A percentile compares a stretch with the other conserved stretches of the same genome.
These are phyloP conservation scores for Pyrrhura leucotis DNA, from an alignment of 2,797 vertebrate species.

Conservation along the genomic window DNA sequence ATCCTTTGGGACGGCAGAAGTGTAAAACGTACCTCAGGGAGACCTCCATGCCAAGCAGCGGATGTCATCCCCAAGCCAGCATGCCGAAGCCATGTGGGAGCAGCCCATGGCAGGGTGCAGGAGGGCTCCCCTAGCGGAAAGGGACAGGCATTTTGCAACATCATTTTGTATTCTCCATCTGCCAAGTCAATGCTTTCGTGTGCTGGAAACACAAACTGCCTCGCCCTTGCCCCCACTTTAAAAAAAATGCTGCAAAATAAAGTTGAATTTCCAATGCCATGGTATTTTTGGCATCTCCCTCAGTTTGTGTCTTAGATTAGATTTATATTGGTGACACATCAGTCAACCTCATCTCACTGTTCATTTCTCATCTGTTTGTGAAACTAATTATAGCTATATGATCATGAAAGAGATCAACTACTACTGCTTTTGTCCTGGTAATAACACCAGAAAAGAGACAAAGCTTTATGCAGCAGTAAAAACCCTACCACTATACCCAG, in stretches of 20 bases:
- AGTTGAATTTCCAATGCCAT: neutral
- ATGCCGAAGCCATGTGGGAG: fast-evolving
- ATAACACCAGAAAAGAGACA: neutral
- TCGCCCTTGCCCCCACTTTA: fast-evolving
- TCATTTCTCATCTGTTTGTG: neutral
- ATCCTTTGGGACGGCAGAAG: neutral
- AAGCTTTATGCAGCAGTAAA: neutral
- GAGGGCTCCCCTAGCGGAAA: neutral
- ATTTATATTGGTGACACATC: slow-evolving; percentile 1
- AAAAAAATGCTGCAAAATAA: neutral
- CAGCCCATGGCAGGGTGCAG: neutral
- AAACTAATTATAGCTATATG: slow-evolving; percentile 10
- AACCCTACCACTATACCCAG: neutral
- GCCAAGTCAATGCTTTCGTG: neutral
- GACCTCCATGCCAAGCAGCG: fast-evolving
- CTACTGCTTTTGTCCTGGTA: neutral
- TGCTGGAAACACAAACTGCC: neutral
- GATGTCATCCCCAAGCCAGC: neutral
- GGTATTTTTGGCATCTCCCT: neutral
- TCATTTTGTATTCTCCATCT: neutral
- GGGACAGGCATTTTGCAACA: neutral
- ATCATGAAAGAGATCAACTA: neutral
- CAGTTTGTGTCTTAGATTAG: neutral
- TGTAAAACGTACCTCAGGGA: neutral
- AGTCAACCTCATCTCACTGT: neutral